Percentiles rank a stretch among this genome's conserved stretches.
Evolutionary conservation across 2,888 invertebrate genomes (phyloP).

Genomic region (Dastarcus helophoroides): DNA sequence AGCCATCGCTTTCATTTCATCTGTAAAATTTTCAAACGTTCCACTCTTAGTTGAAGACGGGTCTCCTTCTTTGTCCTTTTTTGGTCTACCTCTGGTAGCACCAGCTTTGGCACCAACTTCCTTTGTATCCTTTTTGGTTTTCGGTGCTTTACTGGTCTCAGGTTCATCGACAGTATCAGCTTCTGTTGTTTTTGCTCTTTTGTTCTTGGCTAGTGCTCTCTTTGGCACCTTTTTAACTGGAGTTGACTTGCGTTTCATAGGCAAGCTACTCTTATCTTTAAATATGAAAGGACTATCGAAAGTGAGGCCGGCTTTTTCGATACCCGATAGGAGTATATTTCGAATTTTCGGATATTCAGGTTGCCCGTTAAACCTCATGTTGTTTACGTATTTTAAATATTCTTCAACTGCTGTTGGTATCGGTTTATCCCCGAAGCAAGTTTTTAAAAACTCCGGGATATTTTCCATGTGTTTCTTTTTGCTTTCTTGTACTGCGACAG

Average conservation of each 20-base stretch:
- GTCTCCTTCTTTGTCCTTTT: constrained; percentile 7
- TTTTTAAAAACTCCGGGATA: constrained; percentile 35
- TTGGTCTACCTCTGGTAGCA: constrained; percentile 6
- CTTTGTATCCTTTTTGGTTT: constrained; percentile 5
- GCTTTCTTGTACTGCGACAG: constrained; percentile 50
- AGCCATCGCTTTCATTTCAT: constrained; percentile 19
- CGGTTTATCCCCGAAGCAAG: constrained; percentile 32
- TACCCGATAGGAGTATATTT: constrained; percentile 50
- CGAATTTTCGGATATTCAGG: constrained; percentile 67
- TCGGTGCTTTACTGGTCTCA: constrained; percentile 5
- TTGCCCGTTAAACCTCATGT: constrained; percentile 54
- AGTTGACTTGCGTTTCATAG: constrained; percentile 5
- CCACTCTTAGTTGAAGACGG: neutral
- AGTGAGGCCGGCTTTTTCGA: constrained; percentile 49
- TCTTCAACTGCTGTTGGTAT: constrained; percentile 44
- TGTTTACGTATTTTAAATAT: constrained; percentile 56
- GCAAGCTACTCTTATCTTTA: constrained; percentile 13
- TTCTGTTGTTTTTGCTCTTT: constrained; percentile 11
- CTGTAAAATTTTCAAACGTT: constrained; percentile 16
- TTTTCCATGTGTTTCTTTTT: constrained; percentile 59
- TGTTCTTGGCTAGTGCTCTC: constrained; percentile 6
- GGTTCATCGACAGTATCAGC: constrained; percentile 4
- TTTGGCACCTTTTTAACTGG: constrained; percentile 3
- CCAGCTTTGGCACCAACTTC: neutral
- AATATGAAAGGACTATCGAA: constrained; percentile 50